Conservation (phyloP, 2,888 invertebrate genomes). For the Dicyrtomina minuta region DNA sequence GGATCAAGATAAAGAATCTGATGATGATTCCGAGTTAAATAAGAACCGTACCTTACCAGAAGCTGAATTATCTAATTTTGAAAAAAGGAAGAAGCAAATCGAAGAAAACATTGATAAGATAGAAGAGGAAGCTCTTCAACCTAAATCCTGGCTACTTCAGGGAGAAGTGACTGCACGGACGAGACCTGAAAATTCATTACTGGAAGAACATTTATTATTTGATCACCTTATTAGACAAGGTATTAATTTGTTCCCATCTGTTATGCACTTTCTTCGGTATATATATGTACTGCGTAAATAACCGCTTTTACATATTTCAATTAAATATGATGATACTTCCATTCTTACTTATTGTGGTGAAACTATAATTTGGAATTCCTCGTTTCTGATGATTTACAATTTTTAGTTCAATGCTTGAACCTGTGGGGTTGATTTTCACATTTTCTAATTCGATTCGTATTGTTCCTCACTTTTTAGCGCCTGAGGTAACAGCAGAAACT, state of each 20-base stretch:
- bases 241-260: constrained; percentile 41
- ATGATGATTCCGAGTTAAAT: too few species aligned
- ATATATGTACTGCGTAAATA: neutral
- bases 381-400: constrained; percentile 47
- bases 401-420: neutral
- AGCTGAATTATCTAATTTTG: constrained; percentile 66
- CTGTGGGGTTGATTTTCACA: too few species aligned
- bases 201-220: constrained; percentile 89
- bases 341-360: constrained; percentile 42
- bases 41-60: constrained; percentile 46
- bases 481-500: constrained; percentile 88
- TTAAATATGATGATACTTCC: constrained; percentile 28
- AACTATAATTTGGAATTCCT: constrained; percentile 50
- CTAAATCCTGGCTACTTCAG: constrained; percentile 90
- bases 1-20: constrained; percentile 44
- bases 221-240: constrained; percentile 76
- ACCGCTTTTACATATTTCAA: too few species aligned
- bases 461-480: constrained; percentile 65
- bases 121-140: constrained; percentile 72
- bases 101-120: constrained; percentile 68
- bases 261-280: neutral
- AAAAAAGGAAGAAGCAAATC: constrained; percentile 72
- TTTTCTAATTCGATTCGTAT: too few species aligned
- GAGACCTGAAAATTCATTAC: constrained; percentile 86
- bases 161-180: constrained; percentile 80